A percentile compares a stretch with the other conserved stretches of the same genome.
phyloP scores from a whole-genome alignment of 1,140 invertebrate genomes.

The Dendrolimus punctatus region DNA sequence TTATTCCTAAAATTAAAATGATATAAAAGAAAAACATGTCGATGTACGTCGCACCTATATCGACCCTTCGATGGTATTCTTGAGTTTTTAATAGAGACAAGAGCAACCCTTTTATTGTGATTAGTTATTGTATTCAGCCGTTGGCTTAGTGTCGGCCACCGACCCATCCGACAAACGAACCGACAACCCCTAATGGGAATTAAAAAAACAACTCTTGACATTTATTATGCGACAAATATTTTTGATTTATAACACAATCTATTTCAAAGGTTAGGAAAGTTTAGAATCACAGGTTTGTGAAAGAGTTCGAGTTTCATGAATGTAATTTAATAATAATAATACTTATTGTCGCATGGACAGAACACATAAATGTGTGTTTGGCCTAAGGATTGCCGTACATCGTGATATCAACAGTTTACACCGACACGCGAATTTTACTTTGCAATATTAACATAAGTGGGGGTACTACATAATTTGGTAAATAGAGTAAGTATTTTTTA shows the following conservation, averaged over 20 bases:
- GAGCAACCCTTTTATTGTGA: conserved; percentile 67
- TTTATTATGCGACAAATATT: conserved; percentile 1
- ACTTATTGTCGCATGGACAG: no score
- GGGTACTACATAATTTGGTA: no score
- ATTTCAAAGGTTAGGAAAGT: no score
- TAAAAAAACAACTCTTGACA: conserved; percentile 23
- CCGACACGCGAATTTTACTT: no score
- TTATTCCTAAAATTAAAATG: neutral
- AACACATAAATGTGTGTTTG: no score
- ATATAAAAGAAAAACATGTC: neutral
- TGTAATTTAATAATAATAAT: no score
- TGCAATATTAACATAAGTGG: no score
- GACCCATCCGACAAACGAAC: conserved; percentile 12
- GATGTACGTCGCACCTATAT: conserved; percentile 23
- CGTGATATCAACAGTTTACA: no score
- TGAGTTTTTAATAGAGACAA: conserved; percentile 67
- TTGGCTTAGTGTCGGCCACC: conserved; percentile 13
- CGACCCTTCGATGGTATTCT: conserved; percentile 51
- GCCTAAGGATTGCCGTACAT: no score
- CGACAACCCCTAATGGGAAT: conserved; percentile 38
- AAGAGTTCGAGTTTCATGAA: no score
- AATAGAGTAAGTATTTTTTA: no score
- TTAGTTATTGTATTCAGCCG: conserved; percentile 61
- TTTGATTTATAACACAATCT: neutral
- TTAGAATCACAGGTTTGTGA: no score